Conservation (phyloP, 2,888 invertebrate species). For the Eupithecia centaureata region DNA sequence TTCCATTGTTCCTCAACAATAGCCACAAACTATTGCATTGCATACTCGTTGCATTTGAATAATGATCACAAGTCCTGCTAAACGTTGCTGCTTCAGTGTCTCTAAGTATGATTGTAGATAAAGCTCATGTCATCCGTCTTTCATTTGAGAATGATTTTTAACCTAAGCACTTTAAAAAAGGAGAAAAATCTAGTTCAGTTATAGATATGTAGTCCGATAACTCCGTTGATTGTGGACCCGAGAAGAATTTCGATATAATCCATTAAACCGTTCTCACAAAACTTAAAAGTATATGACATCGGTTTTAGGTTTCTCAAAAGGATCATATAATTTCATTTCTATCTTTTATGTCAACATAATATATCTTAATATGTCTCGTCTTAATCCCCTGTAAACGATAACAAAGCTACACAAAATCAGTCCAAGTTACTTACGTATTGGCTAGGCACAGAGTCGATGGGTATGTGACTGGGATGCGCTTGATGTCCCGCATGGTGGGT, state of each 20-base stretch:
- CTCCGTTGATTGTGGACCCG: too few relatives aligned
- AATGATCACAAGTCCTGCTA: background rate
- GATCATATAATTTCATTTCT: too few relatives aligned
- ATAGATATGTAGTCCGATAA: too few relatives aligned
- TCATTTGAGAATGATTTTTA: background rate
- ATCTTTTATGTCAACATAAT: background rate
- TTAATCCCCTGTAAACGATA: background rate
- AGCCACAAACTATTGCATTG: background rate
- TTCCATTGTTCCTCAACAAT: slow-evolving; percentile 10
- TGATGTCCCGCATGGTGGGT: slow-evolving; percentile 70
- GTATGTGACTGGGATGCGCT: slow-evolving; percentile 74
- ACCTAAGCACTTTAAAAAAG: too few relatives aligned
- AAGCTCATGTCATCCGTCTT: background rate
- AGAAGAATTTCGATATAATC: too few relatives aligned
- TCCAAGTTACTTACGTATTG: slow-evolving; percentile 72
- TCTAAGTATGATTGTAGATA: background rate
- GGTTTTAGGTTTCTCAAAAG: too few relatives aligned
- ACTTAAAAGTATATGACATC: too few relatives aligned
- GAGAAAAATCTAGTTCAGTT: too few relatives aligned
- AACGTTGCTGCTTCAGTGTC: background rate
- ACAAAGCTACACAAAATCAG: background rate
- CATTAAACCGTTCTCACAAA: too few relatives aligned
- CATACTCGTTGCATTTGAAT: slow-evolving; percentile 1
- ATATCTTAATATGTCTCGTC: background rate
- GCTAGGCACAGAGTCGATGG: slow-evolving; percentile 79